A percentile compares a stretch with the other conserved stretches of the same genome.
Conservation (phyloP, 2,888 invertebrate species). For the Campopleginae sp. region DNA sequence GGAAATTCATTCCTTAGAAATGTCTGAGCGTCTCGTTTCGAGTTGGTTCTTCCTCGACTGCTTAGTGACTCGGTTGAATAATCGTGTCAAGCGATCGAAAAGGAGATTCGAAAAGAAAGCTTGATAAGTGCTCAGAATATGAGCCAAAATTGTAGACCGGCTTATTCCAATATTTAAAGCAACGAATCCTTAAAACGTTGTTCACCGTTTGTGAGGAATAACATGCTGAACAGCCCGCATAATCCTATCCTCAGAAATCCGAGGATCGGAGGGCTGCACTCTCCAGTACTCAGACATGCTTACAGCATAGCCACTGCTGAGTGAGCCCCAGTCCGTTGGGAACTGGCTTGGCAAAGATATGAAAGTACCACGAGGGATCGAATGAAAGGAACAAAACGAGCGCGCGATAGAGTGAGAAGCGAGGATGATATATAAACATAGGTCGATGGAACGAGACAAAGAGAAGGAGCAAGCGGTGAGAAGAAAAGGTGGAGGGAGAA, state of each 20-base stretch:
- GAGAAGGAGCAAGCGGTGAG: constrained; percentile 18
- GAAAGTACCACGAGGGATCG: constrained; percentile 62
- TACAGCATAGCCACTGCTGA: constrained; percentile 28
- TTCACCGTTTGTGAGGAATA: constrained; percentile 35
- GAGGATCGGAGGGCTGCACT: constrained; percentile 43
- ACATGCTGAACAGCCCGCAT: constrained; percentile 60
- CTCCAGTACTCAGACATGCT: constrained; percentile 51
- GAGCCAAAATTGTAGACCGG: background rate
- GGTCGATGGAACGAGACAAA: constrained; percentile 23
- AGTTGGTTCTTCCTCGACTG: background rate
- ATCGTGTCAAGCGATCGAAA: background rate
- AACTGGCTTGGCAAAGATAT: constrained; percentile 44
- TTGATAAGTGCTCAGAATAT: background rate
- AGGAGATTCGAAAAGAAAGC: background rate
- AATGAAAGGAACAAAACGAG: constrained; percentile 47
- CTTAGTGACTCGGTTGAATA: background rate
- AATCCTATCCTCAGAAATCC: constrained; percentile 59
- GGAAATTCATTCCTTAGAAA: background rate
- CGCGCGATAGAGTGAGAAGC: constrained; percentile 41
- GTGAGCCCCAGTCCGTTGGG: constrained; percentile 53
- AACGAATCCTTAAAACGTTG: constrained; percentile 27
- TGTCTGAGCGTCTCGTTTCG: too few relatives aligned
- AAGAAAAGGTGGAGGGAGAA: background rate
- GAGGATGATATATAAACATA: constrained; percentile 20
- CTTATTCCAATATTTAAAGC: constrained; percentile 10